Conservation (phyloP, 2,888 invertebrate genomes). For the Pomacea canaliculata region DNA sequence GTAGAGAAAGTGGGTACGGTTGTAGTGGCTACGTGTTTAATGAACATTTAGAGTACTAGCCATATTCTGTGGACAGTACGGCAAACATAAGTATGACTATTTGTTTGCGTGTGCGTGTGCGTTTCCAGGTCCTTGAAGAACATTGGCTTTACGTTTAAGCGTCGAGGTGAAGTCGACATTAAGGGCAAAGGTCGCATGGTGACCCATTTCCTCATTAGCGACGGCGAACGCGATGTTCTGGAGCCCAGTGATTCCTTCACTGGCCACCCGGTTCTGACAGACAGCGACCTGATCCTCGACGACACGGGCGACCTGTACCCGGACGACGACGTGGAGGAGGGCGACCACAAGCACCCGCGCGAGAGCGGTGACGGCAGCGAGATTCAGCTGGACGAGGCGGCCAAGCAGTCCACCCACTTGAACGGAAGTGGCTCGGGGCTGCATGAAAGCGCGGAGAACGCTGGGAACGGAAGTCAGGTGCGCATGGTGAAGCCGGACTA, state of each 20-base stretch:
- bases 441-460: no score
- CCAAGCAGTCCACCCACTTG: no score
- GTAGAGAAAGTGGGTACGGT: no score
- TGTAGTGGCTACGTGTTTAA: no score
- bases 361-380: not conserved
- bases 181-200: slow-evolving; percentile 20
- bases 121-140: slow-evolving; percentile 1
- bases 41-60: no score
- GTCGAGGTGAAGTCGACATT: slow-evolving; percentile 11
- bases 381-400: no score
- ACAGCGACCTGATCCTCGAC: not conserved
- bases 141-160: slow-evolving; percentile 19
- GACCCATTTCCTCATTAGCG: slow-evolving; percentile 15
- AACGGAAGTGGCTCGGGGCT: no score
- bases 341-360: not conserved
- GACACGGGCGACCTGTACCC: slow-evolving; percentile 1
- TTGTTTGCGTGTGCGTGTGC: not conserved
- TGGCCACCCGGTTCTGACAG: slow-evolving; percentile 2
- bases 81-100: no score
- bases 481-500: slow-evolving; percentile 1
- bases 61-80: no score
- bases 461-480: no score
- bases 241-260: slow-evolving; percentile 9
- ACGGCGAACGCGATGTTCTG: not conserved
- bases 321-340: not conserved